Conservation (phyloP, 2,888 invertebrate genomes). For the Cetonia aurata region DNA sequence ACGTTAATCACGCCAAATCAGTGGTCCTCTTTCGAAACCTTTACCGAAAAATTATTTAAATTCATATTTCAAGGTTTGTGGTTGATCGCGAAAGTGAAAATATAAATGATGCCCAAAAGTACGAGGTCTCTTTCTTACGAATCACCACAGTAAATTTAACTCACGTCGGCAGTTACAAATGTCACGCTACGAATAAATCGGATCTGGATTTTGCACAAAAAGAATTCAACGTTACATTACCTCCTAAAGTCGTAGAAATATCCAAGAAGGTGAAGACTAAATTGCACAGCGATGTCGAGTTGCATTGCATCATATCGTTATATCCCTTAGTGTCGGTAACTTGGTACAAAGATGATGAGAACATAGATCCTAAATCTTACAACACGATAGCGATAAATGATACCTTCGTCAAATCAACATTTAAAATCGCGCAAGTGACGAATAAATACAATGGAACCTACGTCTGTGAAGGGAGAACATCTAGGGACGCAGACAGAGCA, state of each 20-base stretch:
- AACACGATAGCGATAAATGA: slow-evolving; percentile 66
- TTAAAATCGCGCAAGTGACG: slow-evolving; percentile 71
- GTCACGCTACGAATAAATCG: slow-evolving; percentile 67
- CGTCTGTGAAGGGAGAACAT: slow-evolving; percentile 67
- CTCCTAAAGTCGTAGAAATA: slow-evolving; percentile 67
- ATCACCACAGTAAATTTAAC: slow-evolving; percentile 70
- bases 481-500: slow-evolving; percentile 54
- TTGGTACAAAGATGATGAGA: slow-evolving; percentile 73
- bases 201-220: slow-evolving; percentile 58
- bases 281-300: slow-evolving; percentile 67
- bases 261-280: slow-evolving; percentile 67
- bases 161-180: slow-evolving; percentile 74
- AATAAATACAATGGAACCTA: slow-evolving; percentile 83
- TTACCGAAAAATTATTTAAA: no score
- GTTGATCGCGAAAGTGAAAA: slow-evolving; percentile 65
- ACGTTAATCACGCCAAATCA: no score
- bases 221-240: slow-evolving; percentile 66
- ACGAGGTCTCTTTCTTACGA: slow-evolving; percentile 67
- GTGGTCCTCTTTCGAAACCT: no score
- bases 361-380: slow-evolving; percentile 57
- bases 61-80: slow-evolving; percentile 58
- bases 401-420: slow-evolving; percentile 72
- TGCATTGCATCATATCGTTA: slow-evolving; percentile 72
- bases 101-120: slow-evolving; percentile 64
- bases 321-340: slow-evolving; percentile 70